phyloP scores from a whole-genome alignment of 2,888 invertebrate species.

The Amphipoea oculea region DNA sequence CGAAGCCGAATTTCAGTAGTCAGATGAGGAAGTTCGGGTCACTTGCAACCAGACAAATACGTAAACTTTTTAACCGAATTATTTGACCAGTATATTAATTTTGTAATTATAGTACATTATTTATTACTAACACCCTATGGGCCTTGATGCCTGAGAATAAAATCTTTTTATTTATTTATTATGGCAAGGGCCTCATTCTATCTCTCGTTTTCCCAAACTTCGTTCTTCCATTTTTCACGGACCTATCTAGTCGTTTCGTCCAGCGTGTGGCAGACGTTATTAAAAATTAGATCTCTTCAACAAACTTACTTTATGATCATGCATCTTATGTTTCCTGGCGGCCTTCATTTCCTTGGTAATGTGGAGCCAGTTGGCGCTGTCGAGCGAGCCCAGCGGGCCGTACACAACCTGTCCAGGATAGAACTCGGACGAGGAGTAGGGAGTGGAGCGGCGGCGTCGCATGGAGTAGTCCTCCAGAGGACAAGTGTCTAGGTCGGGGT shows the following conservation, averaged over 20 bases:
- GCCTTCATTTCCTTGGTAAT: constrained; percentile 94
- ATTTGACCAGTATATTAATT: neutral
- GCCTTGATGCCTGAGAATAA: too few species aligned
- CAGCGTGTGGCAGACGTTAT: neutral
- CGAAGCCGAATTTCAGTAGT: neutral
- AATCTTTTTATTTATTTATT: neutral
- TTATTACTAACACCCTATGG: too few species aligned
- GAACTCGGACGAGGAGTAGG: constrained; percentile 87
- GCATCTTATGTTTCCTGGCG: constrained; percentile 90
- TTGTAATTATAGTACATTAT: too few species aligned
- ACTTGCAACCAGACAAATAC: too few species aligned
- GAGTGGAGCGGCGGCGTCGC: constrained; percentile 90
- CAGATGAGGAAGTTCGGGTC: neutral
- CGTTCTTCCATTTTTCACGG: neutral
- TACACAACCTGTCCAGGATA: constrained; percentile 91
- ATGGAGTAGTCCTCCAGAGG: constrained; percentile 93
- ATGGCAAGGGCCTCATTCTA: neutral
- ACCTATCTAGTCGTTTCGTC: neutral
- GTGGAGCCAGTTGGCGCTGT: constrained; percentile 95
- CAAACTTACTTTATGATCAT: constrained; percentile 87
- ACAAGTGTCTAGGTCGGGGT: constrained; percentile 92
- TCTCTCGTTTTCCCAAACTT: neutral
- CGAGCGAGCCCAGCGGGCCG: constrained; percentile 93
- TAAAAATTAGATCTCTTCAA: neutral
- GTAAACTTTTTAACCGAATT: neutral